phyloP scores from a whole-genome alignment of 2,888 invertebrate genomes.

The Bombylius major region DNA sequence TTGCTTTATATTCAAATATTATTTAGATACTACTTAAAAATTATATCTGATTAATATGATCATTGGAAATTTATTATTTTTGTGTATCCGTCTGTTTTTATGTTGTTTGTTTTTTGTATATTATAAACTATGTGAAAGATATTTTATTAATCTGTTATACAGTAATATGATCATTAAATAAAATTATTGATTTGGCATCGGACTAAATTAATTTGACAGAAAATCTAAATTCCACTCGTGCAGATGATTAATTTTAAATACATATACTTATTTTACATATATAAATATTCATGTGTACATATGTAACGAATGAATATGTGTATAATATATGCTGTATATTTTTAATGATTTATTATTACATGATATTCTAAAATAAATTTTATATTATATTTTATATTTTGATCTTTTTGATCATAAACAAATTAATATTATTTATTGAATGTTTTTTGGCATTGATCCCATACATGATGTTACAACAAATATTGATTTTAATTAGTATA shows the following conservation, averaged over 20 bases:
- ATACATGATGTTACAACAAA: too few species aligned
- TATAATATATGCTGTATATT: background rate
- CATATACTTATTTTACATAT: too few species aligned
- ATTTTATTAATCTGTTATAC: too few species aligned
- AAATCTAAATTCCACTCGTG: background rate
- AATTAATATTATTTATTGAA: background rate
- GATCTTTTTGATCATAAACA: background rate
- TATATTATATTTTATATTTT: background rate
- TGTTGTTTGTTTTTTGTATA: too few species aligned
- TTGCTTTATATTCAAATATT: background rate
- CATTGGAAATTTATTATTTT: slow-evolving; percentile 4
- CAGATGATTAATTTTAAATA: background rate
- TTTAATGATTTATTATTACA: background rate
- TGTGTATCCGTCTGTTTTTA: too few species aligned
- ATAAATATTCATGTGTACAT: background rate
- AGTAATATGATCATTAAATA: background rate
- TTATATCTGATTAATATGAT: slow-evolving; percentile 1
- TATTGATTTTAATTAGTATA: too few species aligned
- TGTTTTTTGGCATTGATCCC: background rate
- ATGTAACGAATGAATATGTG: background rate
- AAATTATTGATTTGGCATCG: background rate
- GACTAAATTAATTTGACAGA: background rate
- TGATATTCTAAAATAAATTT: background rate
- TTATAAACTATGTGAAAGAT: too few species aligned
- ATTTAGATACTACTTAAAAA: too few species aligned